Base-by-base conservation (phyloP, 2,113 vertebrate species). In the Neogale vison region DNA sequence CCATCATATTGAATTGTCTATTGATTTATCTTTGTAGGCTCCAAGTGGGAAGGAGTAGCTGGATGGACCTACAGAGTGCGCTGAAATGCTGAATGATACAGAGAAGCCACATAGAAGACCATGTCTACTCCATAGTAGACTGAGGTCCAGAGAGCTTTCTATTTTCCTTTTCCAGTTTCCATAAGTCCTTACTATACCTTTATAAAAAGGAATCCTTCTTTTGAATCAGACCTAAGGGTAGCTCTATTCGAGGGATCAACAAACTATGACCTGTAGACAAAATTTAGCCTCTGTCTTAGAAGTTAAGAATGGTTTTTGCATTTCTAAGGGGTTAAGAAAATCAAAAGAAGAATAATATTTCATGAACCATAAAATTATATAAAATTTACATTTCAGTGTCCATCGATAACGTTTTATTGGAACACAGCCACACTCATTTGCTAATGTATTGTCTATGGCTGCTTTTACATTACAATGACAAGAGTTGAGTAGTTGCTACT, bases 301-400 rank as follows among this genome's bases (percentile, higher is more conserved):
- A 86, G 23, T 45, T 79, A 90, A 88, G 81, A 76, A 71, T 80
- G 7, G 1, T 50, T 76, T 97, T 90, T 74, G 11, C 11, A 36
- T 61, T 83, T 90, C 85, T 67, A 91, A 86, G 20, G 50, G 45
- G 50, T 31, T 96, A 72, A 47, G 65, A 91, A 63, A 81, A 26
- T 61, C 24, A 65, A 82, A 76, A 67, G 36, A 87, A 93, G 86
- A 77, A 55, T 14, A 55, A 36, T 57, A 74, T 79, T 72, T 89
- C 34, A 77, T 93, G 31, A 87, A 11, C 9, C 72, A 61, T 69
- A 36, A 96, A 97, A 61, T 65, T 89, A 76, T 12, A 90, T 61
- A 47, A 93, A 96, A 92, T 94, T 92, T 57, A 92, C 59, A 91
- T 88, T 80, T 90, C 39, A 50, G 26, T 59, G n/a, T 81, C 47